Base-by-base conservation (phyloP, 2,113 vertebrate species). In the Myotis lucifugus region DNA sequence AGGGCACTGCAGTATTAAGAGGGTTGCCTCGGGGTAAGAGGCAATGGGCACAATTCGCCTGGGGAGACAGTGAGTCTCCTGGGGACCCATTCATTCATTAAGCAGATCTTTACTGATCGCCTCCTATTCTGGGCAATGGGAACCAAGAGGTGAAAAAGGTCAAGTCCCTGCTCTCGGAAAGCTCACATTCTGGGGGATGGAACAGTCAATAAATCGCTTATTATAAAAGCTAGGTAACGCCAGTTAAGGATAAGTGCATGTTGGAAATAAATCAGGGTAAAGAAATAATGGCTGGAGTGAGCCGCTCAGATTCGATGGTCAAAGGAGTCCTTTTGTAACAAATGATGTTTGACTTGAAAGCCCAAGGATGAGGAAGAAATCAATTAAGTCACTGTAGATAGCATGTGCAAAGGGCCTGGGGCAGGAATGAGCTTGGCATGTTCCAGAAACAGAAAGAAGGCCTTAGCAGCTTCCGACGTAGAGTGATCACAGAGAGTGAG, bases 341-440 rank as follows among this genome's bases (percentile, higher is more conserved):
- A 77, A 76, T 77, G 77, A 87, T 59, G 48, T 48, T 34, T 87
- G 72, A 73, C 46, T 83, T 84, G 67, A 52, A 81, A 88, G 59
- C 64, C 21, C 21, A 18, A 13, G 6, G 37, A 88, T 9, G 56
- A 93, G 23, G 59, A 90, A 90, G 46, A 13, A 23, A 19, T 42
- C 52, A 83, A n/a, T 46, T 64, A 88, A 87, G 70, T 84, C 64
- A 91, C 23, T 23, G 21, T 59, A 64, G 48, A 74, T 3, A 90
- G 77, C 67, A 85, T 19, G 64, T 78, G n/a, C 59, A 85, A 95
- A 95, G 85, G 88, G 32, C 76, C 95, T 74, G 95, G 67, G 92
- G 54, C 64, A 96, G 82, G 61, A 77, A 83, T 73, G 32, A 59
- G 9, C 50, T 12, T 48, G 79, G 17, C 50, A 10, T 11, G 42